Evolutionary conservation across 2,888 invertebrate genomes (phyloP).

Genomic region (Caenorhabditis sp.): DNA sequence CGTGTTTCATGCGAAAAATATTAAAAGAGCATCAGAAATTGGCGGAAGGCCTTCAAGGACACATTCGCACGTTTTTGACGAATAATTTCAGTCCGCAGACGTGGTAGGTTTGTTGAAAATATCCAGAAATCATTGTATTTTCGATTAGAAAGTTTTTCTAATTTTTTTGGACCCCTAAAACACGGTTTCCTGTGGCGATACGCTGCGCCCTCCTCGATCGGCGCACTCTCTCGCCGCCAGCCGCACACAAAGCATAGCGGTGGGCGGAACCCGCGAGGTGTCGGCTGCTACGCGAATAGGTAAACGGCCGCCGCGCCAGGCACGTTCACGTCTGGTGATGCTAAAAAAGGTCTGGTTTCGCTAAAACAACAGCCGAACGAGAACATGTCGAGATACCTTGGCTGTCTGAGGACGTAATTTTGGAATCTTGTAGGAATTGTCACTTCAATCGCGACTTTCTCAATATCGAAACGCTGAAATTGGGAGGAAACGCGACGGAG

Average conservation of each 20-base stretch:
- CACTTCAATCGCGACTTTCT: constrained; percentile 36
- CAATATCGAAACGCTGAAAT: constrained; percentile 12
- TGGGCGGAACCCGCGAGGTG: constrained; percentile 42
- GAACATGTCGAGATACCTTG: constrained; percentile 57
- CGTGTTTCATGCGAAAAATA: constrained; percentile 47
- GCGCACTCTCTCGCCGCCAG: constrained; percentile 12
- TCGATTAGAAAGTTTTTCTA: too few relatives aligned
- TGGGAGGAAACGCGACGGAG: constrained; percentile 38
- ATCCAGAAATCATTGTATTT: neutral
- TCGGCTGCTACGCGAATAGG: constrained; percentile 14
- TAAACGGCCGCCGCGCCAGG: neutral
- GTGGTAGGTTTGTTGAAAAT: constrained; percentile 49
- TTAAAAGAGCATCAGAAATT: constrained; percentile 35
- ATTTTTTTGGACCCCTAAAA: too few relatives aligned
- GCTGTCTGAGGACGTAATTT: constrained; percentile 56
- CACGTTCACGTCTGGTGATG: constrained; percentile 47
- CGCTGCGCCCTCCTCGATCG: constrained; percentile 16
- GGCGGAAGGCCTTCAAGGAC: constrained; percentile 41
- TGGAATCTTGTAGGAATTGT: constrained; percentile 40
- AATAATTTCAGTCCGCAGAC: constrained; percentile 47
- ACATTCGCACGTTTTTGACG: constrained; percentile 13
- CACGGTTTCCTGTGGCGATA: neutral
- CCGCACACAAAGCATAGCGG: constrained; percentile 24
- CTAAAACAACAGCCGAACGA: constrained; percentile 51
- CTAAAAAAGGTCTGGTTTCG: constrained; percentile 56